phyloP scores from a whole-genome alignment of 2,113 vertebrate species.

The Scopus umbretta region DNA sequence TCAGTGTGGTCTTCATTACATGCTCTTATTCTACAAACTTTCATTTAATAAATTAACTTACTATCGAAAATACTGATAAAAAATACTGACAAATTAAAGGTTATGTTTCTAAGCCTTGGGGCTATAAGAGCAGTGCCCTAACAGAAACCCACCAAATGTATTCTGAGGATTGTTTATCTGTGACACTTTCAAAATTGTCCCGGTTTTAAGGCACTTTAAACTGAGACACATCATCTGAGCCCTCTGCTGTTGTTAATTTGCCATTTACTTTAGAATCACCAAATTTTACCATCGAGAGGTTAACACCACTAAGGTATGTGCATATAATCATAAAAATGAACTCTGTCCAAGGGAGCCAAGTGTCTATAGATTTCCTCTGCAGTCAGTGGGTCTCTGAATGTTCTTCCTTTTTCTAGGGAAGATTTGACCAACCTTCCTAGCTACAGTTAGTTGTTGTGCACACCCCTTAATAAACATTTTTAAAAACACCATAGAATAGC shows the following conservation, averaged over 20 bases:
- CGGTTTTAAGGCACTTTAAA: neutral
- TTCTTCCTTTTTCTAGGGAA: neutral
- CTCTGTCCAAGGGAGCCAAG: neutral
- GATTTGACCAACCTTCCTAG: neutral
- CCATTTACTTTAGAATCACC: neutral
- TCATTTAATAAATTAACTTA: neutral
- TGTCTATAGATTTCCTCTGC: neutral
- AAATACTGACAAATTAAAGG: neutral
- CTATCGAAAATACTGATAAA: rapidly evolving
- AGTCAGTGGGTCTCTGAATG: neutral
- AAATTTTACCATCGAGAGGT: neutral
- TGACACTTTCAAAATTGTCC: neutral
- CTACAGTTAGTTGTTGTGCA: neutral
- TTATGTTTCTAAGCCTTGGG: neutral
- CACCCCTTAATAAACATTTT: neutral
- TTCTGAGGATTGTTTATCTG: neutral
- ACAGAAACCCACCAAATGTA: neutral
- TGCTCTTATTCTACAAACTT: neutral
- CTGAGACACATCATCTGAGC: neutral
- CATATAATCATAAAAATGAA: neutral
- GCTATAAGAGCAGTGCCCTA: neutral
- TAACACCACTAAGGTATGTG: neutral
- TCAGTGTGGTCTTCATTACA: neutral
- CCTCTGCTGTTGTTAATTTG: neutral
- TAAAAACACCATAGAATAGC: neutral